Evolutionary conservation across 2,797 vertebrate species (phyloP).

Genomic region (Phalloptychus januarius): DNA sequence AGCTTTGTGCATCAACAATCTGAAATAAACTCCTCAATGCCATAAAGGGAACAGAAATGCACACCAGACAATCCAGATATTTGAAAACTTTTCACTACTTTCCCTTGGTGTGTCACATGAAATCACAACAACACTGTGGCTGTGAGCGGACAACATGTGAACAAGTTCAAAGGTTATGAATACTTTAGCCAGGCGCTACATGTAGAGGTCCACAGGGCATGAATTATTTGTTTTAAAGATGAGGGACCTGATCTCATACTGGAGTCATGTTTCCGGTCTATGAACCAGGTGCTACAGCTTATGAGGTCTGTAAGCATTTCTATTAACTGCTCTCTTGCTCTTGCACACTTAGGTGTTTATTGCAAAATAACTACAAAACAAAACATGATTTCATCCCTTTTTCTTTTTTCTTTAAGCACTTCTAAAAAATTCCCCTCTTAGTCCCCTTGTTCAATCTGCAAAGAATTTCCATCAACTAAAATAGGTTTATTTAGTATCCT

Average conservation of each 20-base stretch:
- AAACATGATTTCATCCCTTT: neutral
- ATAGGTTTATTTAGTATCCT: neutral
- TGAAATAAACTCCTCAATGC: neutral
- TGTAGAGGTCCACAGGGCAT: neutral
- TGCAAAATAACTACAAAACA: neutral
- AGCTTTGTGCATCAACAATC: neutral
- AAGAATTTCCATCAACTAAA: neutral
- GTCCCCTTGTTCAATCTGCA: neutral
- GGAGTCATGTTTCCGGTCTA: neutral
- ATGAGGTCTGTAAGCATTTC: constrained; percentile 4
- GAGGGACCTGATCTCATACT: neutral
- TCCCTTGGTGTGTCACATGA: neutral
- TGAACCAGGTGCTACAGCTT: neutral
- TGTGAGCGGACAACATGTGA: neutral
- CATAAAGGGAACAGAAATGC: neutral
- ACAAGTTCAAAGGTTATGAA: neutral
- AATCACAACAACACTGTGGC: neutral
- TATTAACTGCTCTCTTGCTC: neutral
- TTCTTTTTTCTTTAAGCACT: neutral
- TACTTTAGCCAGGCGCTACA: neutral
- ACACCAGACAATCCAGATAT: neutral
- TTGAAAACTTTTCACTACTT: neutral
- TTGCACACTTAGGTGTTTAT: neutral
- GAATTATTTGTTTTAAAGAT: neutral
- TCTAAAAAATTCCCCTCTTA: neutral